Evolutionary conservation across 2,797 vertebrate species (phyloP), one percentile per base, ranked within the genome.

Genomic region (Sebastes vulpes): DNA sequence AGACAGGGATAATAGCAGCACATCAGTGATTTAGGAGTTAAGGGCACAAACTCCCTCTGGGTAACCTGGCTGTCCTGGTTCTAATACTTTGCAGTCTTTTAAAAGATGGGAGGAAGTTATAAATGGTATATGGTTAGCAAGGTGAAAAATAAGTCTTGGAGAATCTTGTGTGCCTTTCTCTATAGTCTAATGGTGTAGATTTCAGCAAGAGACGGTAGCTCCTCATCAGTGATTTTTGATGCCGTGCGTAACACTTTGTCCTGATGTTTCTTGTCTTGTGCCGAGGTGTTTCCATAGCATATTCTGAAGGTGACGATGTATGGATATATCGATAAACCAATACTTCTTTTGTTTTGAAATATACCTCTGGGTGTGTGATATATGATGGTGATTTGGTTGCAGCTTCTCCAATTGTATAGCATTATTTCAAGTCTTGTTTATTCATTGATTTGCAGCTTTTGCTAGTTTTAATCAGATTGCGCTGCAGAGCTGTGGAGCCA

Each of bases 261-360:
- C 38, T 6, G 38, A 42, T 42, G 38, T 42, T 16, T 42, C 38
- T 42, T 42, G 38, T 42, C 38, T 42, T 46, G 16, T 52, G 48
- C 48, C 0, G n/a, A 52, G 48, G 48, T 0, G 3, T 50, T 50
- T 50, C 48, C 48, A 4, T 20, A 20, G 8, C 48, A 6, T 0
- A 0, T 42, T 42, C 38, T 42, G 12, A 1, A 42, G 38, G 38
- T 42, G 38, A 42, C 38, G 38, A 46, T 48, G 16, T 48, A 18
- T n/a, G 3, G 42, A 48, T 48, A 48, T 48, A 48, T 48, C 0
- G 42, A 48, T 48, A 48, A 48, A n/a, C 60, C 21, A 25, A 16
- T 18, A 42, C 11, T 59, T 59, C 57, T 31, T 64, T 26, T 64
- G 23, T 46, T 64, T 64, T 46, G 14, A 64, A 64, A 26, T 10